A percentile compares a stretch with the other conserved stretches of the same genome.
phyloP scores from a whole-genome alignment of 2,113 vertebrate species.

The Eulemur rufifrons region DNA sequence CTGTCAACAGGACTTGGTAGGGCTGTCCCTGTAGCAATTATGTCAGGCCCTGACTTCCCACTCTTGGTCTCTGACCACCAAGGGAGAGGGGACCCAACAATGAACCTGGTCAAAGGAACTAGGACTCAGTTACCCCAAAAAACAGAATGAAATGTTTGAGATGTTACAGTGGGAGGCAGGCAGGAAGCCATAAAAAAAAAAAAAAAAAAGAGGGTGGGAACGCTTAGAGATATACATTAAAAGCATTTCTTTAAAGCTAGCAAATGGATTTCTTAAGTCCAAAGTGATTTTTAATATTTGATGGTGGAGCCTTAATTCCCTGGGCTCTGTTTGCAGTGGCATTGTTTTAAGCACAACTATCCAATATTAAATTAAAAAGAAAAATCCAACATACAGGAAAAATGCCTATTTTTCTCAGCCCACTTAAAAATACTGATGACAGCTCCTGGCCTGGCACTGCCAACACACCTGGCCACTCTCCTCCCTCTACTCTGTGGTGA shows the following conservation, averaged over 20 bases:
- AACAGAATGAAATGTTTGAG: background rate
- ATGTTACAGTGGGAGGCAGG: background rate
- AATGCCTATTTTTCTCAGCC: background rate
- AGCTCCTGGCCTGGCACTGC: background rate
- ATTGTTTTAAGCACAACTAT: slow-evolving; percentile 53
- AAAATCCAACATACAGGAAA: background rate
- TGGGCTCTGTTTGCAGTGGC: slow-evolving; percentile 24
- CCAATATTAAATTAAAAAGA: background rate
- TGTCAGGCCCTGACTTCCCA: background rate
- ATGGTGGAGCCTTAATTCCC: background rate
- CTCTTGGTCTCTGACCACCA: background rate
- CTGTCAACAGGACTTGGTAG: background rate
- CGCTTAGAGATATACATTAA: slow-evolving; percentile 20
- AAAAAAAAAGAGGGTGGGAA: background rate
- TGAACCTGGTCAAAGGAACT: background rate
- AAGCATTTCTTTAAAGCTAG: slow-evolving; percentile 19
- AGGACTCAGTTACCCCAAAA: background rate
- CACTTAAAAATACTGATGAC: slow-evolving; percentile 29
- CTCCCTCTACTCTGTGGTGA: too few species aligned
- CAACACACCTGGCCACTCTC: background rate
- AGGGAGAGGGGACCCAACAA: background rate
- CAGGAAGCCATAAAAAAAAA: background rate
- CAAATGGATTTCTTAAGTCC: slow-evolving; percentile 47
- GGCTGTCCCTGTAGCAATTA: background rate
- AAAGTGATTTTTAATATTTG: slow-evolving; percentile 61